phyloP scores from a whole-genome alignment of 2,888 invertebrate species.

The Trileptium ribeirensis region DNA sequence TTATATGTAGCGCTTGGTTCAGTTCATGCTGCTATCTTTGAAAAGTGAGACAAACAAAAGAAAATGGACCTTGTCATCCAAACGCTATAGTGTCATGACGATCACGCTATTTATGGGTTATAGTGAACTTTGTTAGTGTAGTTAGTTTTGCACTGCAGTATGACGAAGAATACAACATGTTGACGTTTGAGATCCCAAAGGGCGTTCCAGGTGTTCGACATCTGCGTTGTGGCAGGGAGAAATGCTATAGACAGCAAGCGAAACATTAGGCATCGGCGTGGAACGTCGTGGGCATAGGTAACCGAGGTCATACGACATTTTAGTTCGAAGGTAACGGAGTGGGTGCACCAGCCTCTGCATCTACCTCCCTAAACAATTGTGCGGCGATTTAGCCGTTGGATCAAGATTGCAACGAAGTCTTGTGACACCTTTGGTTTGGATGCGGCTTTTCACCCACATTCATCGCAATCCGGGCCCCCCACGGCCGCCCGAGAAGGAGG shows the following conservation, averaged over 20 bases:
- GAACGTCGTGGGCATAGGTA: not conserved
- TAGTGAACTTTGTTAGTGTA: too few relatives aligned
- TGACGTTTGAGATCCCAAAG: too few relatives aligned
- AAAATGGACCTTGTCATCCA: too few relatives aligned
- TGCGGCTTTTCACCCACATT: not conserved
- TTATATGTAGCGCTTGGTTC: too few relatives aligned
- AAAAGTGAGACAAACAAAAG: too few relatives aligned
- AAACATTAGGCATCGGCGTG: not conserved
- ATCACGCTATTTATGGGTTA: too few relatives aligned
- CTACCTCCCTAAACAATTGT: not conserved
- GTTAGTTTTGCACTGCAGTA: too few relatives aligned
- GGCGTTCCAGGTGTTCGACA: not conserved
- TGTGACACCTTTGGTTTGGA: not conserved
- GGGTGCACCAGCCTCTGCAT: not conserved
- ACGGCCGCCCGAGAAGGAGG: too few relatives aligned
- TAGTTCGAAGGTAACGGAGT: not conserved
- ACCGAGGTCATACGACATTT: not conserved
- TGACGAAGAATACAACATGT: too few relatives aligned
- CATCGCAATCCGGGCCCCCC: constrained; percentile 1
- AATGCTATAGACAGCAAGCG: not conserved
- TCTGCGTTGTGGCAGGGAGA: not conserved
- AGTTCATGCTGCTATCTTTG: too few relatives aligned
- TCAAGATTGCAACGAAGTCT: not conserved
- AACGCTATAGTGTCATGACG: too few relatives aligned
- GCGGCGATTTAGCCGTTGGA: too few relatives aligned